Evolutionary conservation across 2,888 invertebrate species (phyloP).

Genomic region (Polia nebulosa): DNA sequence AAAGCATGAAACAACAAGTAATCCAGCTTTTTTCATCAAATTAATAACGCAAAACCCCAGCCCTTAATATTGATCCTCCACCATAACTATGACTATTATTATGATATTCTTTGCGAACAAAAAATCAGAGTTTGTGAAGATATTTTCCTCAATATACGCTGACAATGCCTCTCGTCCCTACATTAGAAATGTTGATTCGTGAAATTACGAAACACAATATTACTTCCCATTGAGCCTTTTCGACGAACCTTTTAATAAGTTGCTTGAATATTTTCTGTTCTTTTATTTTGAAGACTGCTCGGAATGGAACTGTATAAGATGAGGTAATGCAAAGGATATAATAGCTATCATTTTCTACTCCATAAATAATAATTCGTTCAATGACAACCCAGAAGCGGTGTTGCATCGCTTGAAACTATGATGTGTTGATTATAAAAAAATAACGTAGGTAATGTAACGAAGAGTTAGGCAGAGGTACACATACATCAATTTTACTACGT

Average conservation of each 20-base stretch:
- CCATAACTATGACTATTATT: slow-evolving; percentile 42
- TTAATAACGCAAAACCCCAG: slow-evolving; percentile 4
- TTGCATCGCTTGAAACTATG: no score
- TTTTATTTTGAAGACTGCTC: slow-evolving; percentile 20
- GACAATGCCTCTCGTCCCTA: slow-evolving; percentile 49
- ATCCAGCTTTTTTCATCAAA: neutral
- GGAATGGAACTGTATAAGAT: neutral
- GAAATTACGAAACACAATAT: slow-evolving; percentile 62
- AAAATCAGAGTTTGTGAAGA: slow-evolving; percentile 47
- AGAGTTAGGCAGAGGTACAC: neutral
- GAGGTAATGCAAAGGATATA: neutral
- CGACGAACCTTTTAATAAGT: slow-evolving; percentile 55
- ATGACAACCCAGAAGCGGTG: neutral
- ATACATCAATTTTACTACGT: no score
- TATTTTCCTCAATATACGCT: slow-evolving; percentile 58
- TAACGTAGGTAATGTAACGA: no score
- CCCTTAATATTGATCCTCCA: slow-evolving; percentile 22
- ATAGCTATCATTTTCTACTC: neutral
- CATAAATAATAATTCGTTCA: neutral
- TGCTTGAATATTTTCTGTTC: slow-evolving; percentile 18
- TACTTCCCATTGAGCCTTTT: slow-evolving; percentile 54
- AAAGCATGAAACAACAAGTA: neutral
- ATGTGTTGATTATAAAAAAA: no score
- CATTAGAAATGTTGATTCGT: slow-evolving; percentile 63
- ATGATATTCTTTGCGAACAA: slow-evolving; percentile 45